phyloP scores from a whole-genome alignment of 2,113 vertebrate species.

The Athene cunicularia region DNA sequence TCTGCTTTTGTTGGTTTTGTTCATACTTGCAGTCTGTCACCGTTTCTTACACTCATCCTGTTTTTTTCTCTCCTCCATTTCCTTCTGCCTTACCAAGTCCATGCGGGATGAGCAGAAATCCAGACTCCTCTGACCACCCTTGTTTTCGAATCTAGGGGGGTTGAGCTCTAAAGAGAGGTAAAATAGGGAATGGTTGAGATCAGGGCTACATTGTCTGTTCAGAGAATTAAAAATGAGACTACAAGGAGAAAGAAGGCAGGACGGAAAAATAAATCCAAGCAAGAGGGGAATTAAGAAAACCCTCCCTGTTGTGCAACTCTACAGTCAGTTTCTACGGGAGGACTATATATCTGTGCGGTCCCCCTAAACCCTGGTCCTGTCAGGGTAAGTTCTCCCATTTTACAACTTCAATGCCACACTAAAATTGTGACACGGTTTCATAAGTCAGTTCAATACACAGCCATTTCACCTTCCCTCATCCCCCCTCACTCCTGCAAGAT shows the following conservation, averaged over 20 bases:
- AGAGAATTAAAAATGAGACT: background rate
- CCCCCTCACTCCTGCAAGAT: background rate
- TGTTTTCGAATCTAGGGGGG: fast-evolving
- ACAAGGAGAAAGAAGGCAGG: background rate
- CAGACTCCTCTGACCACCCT: background rate
- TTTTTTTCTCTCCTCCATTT: background rate
- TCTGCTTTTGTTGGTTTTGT: background rate
- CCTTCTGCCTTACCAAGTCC: background rate
- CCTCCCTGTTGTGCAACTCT: background rate
- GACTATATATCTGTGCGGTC: background rate
- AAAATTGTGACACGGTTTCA: background rate
- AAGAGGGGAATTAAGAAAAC: background rate
- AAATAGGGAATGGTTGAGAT: background rate
- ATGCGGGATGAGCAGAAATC: background rate
- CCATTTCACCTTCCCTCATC: conserved; percentile 17
- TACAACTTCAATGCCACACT: background rate
- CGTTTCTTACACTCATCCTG: background rate
- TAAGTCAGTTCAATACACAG: background rate
- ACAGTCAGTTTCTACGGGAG: background rate
- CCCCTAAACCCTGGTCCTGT: background rate
- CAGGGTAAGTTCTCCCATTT: background rate
- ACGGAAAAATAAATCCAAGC: background rate
- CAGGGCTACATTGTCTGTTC: background rate
- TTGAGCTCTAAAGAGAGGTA: background rate
- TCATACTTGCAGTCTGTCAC: background rate